phyloP scores from a whole-genome alignment of 2,888 invertebrate species.

The Drosophila quasianomalipes region DNA sequence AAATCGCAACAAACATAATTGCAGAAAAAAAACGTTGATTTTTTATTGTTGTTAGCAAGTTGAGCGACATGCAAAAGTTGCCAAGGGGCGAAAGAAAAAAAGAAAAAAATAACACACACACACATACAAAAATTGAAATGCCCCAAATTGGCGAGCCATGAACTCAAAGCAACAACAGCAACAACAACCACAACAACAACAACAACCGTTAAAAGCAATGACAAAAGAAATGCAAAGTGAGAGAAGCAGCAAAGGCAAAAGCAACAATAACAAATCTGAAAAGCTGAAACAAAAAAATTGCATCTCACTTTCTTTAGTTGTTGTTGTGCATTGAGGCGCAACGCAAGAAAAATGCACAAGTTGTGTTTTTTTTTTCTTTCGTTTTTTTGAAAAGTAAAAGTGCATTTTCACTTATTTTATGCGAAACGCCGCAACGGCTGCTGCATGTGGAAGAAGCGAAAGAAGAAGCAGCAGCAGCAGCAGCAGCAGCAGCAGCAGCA shows the following conservation, averaged over 20 bases:
- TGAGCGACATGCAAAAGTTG: conserved; percentile 59
- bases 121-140: conserved; percentile 56
- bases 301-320: conserved; percentile 76
- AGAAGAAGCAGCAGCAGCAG: conserved; percentile 31
- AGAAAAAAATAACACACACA: conserved; percentile 29
- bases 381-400: conserved; percentile 83
- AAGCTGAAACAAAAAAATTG: conserved; percentile 66
- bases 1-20: conserved; percentile 69
- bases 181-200: conserved; percentile 52
- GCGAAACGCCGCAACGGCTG: conserved; percentile 58
- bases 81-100: conserved; percentile 34
- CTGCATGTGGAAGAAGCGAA: conserved; percentile 31
- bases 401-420: conserved; percentile 85
- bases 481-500: conserved; percentile 10
- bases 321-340: conserved; percentile 65
- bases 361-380: conserved; percentile 43
- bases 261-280: conserved; percentile 20
- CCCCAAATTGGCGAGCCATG: conserved; percentile 78
- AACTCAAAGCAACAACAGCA: conserved; percentile 67
- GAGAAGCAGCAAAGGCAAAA: conserved; percentile 33
- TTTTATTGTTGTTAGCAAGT: conserved; percentile 48
- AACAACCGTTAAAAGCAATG: conserved; percentile 64
- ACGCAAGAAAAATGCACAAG: conserved; percentile 66
- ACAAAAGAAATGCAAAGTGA: conserved; percentile 66
- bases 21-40: conserved; percentile 41